These are phyloP conservation scores for Pseudococcus longispinus DNA, from an alignment of 2,888 invertebrate species.

Conservation along the genomic window DNA sequence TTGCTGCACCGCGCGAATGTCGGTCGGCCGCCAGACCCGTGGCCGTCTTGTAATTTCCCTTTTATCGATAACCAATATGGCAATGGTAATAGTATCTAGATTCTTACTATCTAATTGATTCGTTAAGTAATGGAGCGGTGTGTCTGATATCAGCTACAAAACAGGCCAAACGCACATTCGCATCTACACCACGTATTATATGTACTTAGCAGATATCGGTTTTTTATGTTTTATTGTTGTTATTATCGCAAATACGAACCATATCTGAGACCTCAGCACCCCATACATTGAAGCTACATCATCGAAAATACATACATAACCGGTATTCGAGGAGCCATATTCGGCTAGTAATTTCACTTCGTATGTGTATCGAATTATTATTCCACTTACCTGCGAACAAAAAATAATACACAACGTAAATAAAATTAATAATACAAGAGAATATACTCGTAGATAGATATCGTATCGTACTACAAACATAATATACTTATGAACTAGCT, in stretches of 20 bases:
- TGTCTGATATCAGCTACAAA: not conserved
- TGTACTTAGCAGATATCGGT: not conserved
- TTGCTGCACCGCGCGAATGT: not conserved
- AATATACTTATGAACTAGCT: not conserved
- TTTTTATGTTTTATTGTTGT: not conserved
- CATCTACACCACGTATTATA: not conserved
- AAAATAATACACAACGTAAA: not conserved
- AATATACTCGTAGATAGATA: not conserved
- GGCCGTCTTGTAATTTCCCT: constrained; percentile 20
- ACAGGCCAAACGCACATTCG: not conserved
- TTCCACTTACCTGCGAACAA: constrained; percentile 17
- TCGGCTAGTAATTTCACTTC: constrained; percentile 16
- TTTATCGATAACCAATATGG: constrained; percentile 28
- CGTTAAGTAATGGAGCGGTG: not conserved
- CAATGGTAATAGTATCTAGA: not conserved
- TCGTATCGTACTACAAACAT: not conserved
- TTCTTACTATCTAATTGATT: constrained; percentile 9
- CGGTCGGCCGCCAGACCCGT: not conserved
- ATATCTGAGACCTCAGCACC: not conserved
- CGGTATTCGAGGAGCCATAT: not conserved
- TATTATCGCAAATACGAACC: not conserved
- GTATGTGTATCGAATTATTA: not conserved
- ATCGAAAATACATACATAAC: not conserved
- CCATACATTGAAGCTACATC: not conserved
- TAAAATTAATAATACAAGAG: not conserved